phyloP scores from a whole-genome alignment of 2,113 vertebrate species.

The Nipponia nippon region DNA sequence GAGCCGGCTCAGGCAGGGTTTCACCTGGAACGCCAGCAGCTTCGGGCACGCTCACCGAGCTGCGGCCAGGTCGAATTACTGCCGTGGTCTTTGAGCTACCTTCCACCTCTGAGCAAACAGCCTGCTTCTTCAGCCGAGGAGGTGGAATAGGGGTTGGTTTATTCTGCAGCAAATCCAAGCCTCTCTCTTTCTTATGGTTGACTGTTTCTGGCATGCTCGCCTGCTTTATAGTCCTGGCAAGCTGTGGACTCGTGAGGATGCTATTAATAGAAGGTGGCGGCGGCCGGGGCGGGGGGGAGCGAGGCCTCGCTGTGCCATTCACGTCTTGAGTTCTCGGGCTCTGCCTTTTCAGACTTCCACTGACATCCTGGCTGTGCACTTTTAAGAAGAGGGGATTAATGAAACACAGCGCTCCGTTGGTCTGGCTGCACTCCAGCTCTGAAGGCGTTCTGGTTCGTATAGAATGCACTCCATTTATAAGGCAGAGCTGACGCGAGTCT shows the following conservation, averaged over 20 bases:
- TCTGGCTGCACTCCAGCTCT: slow-evolving; percentile 80
- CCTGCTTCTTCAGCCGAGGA: slow-evolving; percentile 80
- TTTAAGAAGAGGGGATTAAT: slow-evolving; percentile 92
- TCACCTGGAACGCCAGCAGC: slow-evolving; percentile 71
- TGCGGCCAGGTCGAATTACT: not conserved
- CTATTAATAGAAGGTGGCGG: slow-evolving; percentile 81
- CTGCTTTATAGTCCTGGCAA: slow-evolving; percentile 68
- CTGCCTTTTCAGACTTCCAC: slow-evolving; percentile 63
- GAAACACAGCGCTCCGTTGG: slow-evolving; percentile 88
- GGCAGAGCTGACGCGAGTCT: slow-evolving; percentile 70
- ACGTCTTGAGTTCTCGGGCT: slow-evolving; percentile 48
- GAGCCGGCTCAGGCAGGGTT: slow-evolving; percentile 20
- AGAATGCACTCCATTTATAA: slow-evolving; percentile 85
- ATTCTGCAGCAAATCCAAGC: slow-evolving; percentile 64
- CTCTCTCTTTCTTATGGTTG: slow-evolving; percentile 61
- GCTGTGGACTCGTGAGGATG: slow-evolving; percentile 69
- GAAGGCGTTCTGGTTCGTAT: slow-evolving; percentile 77
- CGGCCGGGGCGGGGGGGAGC: slow-evolving; percentile 79
- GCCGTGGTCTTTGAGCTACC: not conserved
- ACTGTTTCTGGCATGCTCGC: slow-evolving; percentile 81
- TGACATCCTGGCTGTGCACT: slow-evolving; percentile 80
- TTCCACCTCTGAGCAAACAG: slow-evolving; percentile 73
- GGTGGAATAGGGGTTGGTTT: slow-evolving; percentile 75
- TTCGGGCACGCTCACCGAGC: slow-evolving; percentile 49
- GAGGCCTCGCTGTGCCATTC: slow-evolving; percentile 73